These are phyloP conservation scores for Gasteruption jaculator DNA, from an alignment of 2,888 invertebrate genomes.

Conservation along the genomic window DNA sequence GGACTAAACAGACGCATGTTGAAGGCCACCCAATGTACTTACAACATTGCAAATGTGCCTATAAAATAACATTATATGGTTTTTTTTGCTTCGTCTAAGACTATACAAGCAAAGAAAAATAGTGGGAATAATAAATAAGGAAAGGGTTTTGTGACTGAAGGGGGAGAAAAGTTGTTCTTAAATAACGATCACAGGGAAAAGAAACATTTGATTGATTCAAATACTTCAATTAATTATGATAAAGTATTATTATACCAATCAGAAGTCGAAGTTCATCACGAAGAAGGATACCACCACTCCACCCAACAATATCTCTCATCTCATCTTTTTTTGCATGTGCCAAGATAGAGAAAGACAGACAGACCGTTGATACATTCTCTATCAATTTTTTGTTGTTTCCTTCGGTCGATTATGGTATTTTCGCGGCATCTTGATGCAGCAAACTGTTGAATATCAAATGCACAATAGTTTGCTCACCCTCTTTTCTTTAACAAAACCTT, in stretches of 20 bases:
- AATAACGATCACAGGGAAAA: constrained; percentile 11
- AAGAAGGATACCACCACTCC: constrained; percentile 41
- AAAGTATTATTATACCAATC: constrained; percentile 44
- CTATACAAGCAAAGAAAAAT: constrained; percentile 30
- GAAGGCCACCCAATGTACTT: constrained; percentile 48
- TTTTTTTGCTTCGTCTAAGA: constrained; percentile 28
- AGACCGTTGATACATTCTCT: too few relatives aligned
- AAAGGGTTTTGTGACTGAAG: too few relatives aligned
- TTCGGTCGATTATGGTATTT: constrained; percentile 36
- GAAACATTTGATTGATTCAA: constrained; percentile 2
- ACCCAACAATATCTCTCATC: too few relatives aligned
- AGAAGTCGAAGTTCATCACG: constrained; percentile 42
- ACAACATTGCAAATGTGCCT: constrained; percentile 48
- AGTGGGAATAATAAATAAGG: constrained; percentile 12
- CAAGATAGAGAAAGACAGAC: constrained; percentile 37
- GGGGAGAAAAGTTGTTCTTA: constrained; percentile 25
- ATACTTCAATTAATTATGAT: constrained; percentile 37
- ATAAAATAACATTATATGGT: constrained; percentile 19
- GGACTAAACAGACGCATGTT: constrained; percentile 34
- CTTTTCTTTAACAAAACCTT: too few relatives aligned
- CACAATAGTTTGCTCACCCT: constrained; percentile 46
- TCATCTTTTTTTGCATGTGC: constrained; percentile 37
- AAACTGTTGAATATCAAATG: constrained; percentile 50
- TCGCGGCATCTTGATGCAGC: constrained; percentile 43
- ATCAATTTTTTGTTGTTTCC: constrained; percentile 40